A percentile compares a stretch with the other conserved stretches of the same genome.
Conservation (phyloP, 2,888 invertebrate species). For the Drosophila macrospina region DNA sequence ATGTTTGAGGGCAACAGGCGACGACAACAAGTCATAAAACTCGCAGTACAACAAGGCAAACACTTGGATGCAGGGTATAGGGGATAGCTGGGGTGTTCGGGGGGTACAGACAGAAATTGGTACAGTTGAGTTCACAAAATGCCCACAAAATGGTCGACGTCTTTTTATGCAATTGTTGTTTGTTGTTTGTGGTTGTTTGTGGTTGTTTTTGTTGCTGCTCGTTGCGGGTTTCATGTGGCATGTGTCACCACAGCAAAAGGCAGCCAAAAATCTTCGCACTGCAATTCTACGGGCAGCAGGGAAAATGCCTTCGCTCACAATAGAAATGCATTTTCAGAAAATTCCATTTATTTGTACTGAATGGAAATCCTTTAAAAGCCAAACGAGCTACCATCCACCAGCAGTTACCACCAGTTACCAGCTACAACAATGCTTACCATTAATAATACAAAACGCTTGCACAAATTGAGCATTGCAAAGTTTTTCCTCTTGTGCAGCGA, state of each 20-base stretch:
- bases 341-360: slow-evolving; percentile 45
- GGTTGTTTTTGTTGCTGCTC: slow-evolving; percentile 32
- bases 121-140: slow-evolving; percentile 69
- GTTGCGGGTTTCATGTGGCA: slow-evolving; percentile 68
- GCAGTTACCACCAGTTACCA: slow-evolving; percentile 30
- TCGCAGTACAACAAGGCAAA: slow-evolving; percentile 60
- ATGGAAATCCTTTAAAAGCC: slow-evolving; percentile 40
- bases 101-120: slow-evolving; percentile 46
- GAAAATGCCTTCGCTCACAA: slow-evolving; percentile 36
- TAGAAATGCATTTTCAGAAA: slow-evolving; percentile 59
- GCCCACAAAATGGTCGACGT: slow-evolving; percentile 68
- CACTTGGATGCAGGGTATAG: slow-evolving; percentile 20
- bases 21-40: slow-evolving; percentile 69
- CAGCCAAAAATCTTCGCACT: slow-evolving; percentile 54
- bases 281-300: slow-evolving; percentile 23
- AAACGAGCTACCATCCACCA: slow-evolving; percentile 30
- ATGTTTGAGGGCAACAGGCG: slow-evolving; percentile 43
- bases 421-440: slow-evolving; percentile 49
- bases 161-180: slow-evolving; percentile 21
- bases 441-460: slow-evolving; percentile 55
- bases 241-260: slow-evolving; percentile 64
- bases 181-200: slow-evolving; percentile 1
- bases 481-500: slow-evolving; percentile 30
- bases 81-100: not conserved
- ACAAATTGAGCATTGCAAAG: slow-evolving; percentile 55